phyloP scores from a whole-genome alignment of 1,140 invertebrate genomes.

The Dendrolimus punctatus region DNA sequence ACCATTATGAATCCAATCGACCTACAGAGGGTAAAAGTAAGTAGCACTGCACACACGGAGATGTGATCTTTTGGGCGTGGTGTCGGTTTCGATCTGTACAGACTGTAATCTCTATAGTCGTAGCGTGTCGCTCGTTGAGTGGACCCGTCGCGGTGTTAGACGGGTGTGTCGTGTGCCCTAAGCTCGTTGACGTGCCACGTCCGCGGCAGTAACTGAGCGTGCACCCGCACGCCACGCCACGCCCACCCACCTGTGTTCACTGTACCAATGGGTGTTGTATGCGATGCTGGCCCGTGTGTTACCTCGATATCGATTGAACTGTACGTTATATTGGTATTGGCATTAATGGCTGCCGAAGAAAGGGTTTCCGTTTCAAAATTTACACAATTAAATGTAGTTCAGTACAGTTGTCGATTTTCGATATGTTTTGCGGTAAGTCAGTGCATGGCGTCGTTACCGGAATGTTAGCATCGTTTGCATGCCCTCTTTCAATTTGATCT shows the following conservation, averaged over 20 bases:
- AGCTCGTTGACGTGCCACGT: conserved; percentile 14
- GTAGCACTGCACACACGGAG: conserved; percentile 50
- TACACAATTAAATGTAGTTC: conserved; percentile 39
- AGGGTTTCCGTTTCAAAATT: conserved; percentile 62
- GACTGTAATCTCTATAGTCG: conserved; percentile 60
- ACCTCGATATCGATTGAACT: conserved; percentile 64
- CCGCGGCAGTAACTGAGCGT: conserved; percentile 15
- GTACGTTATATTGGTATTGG: conserved; percentile 39
- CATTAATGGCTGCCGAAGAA: conserved; percentile 66
- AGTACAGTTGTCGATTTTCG: conserved; percentile 68
- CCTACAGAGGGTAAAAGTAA: conserved; percentile 98
- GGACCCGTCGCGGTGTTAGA: conserved; percentile 19
- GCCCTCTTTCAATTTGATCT: conserved; percentile 15
- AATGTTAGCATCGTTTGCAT: conserved; percentile 25
- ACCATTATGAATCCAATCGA: conserved; percentile 99
- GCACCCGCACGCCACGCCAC: conserved; percentile 20
- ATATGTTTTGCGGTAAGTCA: conserved; percentile 61
- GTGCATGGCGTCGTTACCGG: conserved; percentile 48
- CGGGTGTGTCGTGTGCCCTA: conserved; percentile 24
- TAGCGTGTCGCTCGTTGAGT: conserved; percentile 59
- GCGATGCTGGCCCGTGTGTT: conserved; percentile 55
- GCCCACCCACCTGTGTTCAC: conserved; percentile 40
- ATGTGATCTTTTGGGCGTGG: conserved; percentile 61
- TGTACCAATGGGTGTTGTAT: conserved; percentile 60
- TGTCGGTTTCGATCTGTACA: conserved; percentile 66